phyloP scores from a whole-genome alignment of 2,113 vertebrate species.

The Cygnus buccinator region DNA sequence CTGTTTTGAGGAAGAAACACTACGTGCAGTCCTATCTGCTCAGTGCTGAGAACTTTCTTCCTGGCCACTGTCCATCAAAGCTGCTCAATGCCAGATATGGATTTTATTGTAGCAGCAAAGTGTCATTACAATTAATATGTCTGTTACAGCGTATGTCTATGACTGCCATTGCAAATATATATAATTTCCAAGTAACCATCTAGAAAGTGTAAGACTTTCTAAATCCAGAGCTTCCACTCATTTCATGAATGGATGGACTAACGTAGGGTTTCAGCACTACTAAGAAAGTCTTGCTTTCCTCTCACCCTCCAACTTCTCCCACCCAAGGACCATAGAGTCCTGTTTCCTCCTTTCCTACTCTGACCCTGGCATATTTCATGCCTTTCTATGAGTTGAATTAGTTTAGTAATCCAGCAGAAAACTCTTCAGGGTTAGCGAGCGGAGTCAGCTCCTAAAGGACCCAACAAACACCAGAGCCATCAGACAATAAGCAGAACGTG shows the following conservation, averaged over 20 bases:
- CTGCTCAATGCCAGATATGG: neutral
- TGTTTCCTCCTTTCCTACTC: neutral
- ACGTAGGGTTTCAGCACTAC: neutral
- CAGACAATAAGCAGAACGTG: neutral
- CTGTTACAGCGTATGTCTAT: neutral
- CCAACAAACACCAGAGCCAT: neutral
- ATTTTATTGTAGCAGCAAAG: neutral
- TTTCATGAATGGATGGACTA: neutral
- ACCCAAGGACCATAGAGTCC: neutral
- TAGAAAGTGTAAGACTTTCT: neutral
- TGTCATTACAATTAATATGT: neutral
- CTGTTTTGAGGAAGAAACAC: neutral
- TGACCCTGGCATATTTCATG: fast-evolving
- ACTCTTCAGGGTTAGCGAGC: neutral
- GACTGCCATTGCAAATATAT: neutral
- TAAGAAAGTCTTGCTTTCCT: neutral
- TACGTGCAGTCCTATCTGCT: neutral
- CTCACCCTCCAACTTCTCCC: neutral
- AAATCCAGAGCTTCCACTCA: neutral
- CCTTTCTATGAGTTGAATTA: neutral
- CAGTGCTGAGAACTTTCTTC: neutral
- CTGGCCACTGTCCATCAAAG: neutral
- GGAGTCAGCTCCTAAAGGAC: neutral
- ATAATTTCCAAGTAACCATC: neutral
- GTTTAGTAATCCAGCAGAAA: neutral